Conservation (phyloP, 2,888 invertebrate species). For the Rhamphomyia laevipes region DNA sequence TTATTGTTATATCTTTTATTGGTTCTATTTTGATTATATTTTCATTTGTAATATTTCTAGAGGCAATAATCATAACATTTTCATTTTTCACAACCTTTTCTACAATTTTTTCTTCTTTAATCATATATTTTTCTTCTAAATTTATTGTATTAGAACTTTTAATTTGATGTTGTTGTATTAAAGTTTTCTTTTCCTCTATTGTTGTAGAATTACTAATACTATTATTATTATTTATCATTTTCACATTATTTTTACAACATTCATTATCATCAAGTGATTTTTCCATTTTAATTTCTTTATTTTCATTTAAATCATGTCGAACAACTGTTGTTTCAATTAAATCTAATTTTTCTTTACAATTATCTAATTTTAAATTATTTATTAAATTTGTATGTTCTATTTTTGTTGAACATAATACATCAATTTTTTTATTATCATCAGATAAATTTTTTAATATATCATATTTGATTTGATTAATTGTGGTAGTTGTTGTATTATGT, state of each 20-base stretch:
- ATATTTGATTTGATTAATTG: slow-evolving; percentile 14
- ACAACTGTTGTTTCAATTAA: slow-evolving; percentile 4
- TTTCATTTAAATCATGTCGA: slow-evolving; percentile 13
- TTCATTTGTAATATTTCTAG: background rate
- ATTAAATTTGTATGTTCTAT: slow-evolving; percentile 10
- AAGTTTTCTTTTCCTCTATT: background rate
- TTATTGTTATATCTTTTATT: slow-evolving; percentile 6
- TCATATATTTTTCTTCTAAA: background rate
- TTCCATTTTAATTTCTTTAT: slow-evolving; percentile 14
- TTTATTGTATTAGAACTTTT: background rate
- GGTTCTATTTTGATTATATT: slow-evolving; percentile 2
- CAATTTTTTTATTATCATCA: slow-evolving; percentile 21
- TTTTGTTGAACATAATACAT: slow-evolving; percentile 14
- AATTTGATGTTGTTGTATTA: background rate
- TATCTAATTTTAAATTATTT: slow-evolving; percentile 13
- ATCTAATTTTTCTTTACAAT: background rate
- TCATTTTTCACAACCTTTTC: background rate
- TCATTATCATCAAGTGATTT: slow-evolving; percentile 12
- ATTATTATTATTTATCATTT: background rate
- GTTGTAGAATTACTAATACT: too few species aligned
- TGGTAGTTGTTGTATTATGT: slow-evolving; percentile 22
- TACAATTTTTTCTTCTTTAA: background rate
- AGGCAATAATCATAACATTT: background rate
- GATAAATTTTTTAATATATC: slow-evolving; percentile 12
- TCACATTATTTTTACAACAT: slow-evolving; percentile 14